Conservation (phyloP, 2,797 vertebrate genomes). For the Labroides dimidiatus region DNA sequence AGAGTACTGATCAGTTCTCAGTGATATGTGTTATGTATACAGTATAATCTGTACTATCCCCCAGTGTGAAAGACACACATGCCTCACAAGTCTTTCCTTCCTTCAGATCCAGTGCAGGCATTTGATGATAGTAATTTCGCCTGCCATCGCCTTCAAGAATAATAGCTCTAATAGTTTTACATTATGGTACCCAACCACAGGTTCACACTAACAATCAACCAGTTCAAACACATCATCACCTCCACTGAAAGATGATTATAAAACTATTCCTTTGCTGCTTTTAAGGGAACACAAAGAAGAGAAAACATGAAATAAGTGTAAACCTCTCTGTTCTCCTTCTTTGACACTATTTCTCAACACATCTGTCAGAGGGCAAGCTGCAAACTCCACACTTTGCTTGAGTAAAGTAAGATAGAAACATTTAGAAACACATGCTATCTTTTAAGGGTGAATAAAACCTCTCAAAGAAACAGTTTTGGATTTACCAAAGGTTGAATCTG, state of each 20-base stretch:
- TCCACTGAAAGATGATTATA: conserved; percentile 4
- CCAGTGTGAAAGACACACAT: neutral
- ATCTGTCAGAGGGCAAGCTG: neutral
- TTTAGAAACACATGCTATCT: no score
- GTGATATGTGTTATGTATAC: no score
- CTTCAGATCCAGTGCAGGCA: neutral
- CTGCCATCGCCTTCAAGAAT: conserved; percentile 1
- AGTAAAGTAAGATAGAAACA: no score
- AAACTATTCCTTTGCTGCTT: conserved; percentile 11
- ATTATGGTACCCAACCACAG: neutral
- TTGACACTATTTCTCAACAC: neutral
- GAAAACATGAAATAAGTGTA: neutral
- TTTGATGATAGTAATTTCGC: conserved; percentile 9
- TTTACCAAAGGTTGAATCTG: conserved; percentile 4
- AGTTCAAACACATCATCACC: conserved; percentile 3
- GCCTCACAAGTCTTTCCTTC: neutral
- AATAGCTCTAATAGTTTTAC: conserved; percentile 1
- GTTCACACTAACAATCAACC: neutral
- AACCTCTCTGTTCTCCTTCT: conserved; percentile 8
- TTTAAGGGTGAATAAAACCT: neutral
- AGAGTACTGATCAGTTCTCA: no score
- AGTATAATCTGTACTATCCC: neutral
- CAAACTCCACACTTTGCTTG: neutral
- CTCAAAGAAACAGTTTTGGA: neutral
- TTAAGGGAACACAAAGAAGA: conserved; percentile 2